Conservation (phyloP, 23 tunicate species). For the Diplosoma virens region DNA sequence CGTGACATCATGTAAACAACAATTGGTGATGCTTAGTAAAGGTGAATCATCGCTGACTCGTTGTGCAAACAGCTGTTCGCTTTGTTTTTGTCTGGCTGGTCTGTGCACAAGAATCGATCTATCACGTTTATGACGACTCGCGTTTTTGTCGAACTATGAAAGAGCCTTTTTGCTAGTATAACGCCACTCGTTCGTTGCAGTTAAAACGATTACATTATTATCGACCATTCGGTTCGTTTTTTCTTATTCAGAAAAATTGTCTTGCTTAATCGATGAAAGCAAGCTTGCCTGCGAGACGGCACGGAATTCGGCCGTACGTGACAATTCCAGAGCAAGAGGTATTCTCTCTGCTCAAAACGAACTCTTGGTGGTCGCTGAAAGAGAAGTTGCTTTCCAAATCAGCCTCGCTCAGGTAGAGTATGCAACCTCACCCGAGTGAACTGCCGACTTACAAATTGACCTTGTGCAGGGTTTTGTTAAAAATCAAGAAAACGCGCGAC, state of each 20-base stretch:
- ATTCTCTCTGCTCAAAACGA: conserved; percentile 47
- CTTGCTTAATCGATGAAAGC: conserved; percentile 29
- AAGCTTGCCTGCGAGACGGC: conserved; percentile 25
- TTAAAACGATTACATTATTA: too few relatives aligned
- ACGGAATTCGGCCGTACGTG: conserved; percentile 27
- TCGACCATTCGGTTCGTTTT: too few relatives aligned
- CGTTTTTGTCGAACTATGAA: too few relatives aligned
- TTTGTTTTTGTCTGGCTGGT: too few relatives aligned
- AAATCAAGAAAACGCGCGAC: conserved; percentile 69
- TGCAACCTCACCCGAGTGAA: background rate
- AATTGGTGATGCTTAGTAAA: background rate
- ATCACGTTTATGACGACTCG: too few relatives aligned
- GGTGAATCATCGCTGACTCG: too few relatives aligned
- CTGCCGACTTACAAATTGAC: too few relatives aligned
- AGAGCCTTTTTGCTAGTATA: too few relatives aligned
- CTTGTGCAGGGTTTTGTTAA: conserved; percentile 74
- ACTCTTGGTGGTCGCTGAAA: conserved; percentile 39
- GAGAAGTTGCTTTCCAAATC: conserved; percentile 45
- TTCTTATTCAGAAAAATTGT: conserved; percentile 54
- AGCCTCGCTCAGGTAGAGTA: conserved; percentile 66
- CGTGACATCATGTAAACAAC: conserved; percentile 49
- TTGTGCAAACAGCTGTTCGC: too few relatives aligned
- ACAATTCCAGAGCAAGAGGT: conserved; percentile 52
- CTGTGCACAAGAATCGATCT: too few relatives aligned
- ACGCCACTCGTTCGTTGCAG: too few relatives aligned